Percentiles rank a stretch among this genome's conserved stretches.
phyloP scores from a whole-genome alignment of 2,888 invertebrate species.

The Pollenia angustigena region DNA sequence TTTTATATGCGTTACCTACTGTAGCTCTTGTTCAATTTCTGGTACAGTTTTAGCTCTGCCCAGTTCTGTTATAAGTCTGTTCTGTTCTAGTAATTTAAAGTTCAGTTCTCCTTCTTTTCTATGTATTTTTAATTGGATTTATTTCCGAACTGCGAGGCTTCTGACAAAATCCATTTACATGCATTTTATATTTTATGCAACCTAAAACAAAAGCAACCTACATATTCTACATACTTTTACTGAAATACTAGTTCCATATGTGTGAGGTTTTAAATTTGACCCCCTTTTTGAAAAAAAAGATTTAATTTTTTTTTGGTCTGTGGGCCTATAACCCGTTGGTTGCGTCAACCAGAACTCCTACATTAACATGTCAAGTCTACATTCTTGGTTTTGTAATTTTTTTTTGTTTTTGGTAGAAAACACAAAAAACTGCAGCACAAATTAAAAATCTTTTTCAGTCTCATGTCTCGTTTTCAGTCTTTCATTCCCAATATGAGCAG shows the following conservation, averaged over 20 bases:
- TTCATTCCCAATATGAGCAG: slow-evolving; percentile 31
- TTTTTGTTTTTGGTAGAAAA: slow-evolving; percentile 24
- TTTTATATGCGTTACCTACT: too few relatives aligned
- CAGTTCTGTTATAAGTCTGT: too few relatives aligned
- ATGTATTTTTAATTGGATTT: too few relatives aligned
- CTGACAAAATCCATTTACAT: neutral
- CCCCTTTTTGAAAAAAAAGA: slow-evolving; percentile 50
- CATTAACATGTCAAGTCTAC: slow-evolving; percentile 66
- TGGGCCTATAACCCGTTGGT: slow-evolving; percentile 33
- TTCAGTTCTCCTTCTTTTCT: too few relatives aligned
- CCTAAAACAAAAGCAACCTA: slow-evolving; percentile 64
- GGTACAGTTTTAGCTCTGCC: too few relatives aligned
- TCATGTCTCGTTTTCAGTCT: slow-evolving; percentile 14
- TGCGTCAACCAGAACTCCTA: slow-evolving; percentile 27
- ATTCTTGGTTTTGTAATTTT: neutral
- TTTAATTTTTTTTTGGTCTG: neutral
- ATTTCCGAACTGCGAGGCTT: slow-evolving; percentile 3
- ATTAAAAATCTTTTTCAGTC: slow-evolving; percentile 61
- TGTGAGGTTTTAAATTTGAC: slow-evolving; percentile 60
- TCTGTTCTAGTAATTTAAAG: too few relatives aligned
- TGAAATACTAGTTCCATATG: slow-evolving; percentile 27
- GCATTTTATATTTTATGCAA: slow-evolving; percentile 50
- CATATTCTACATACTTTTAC: slow-evolving; percentile 24
- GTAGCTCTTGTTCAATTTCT: too few relatives aligned
- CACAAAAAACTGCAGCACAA: slow-evolving; percentile 48